A percentile compares a stretch with the other conserved stretches of the same genome.
These are phyloP conservation scores for Amorpha juglandis DNA, from an alignment of 2,888 invertebrate genomes.

Conservation along the genomic window DNA sequence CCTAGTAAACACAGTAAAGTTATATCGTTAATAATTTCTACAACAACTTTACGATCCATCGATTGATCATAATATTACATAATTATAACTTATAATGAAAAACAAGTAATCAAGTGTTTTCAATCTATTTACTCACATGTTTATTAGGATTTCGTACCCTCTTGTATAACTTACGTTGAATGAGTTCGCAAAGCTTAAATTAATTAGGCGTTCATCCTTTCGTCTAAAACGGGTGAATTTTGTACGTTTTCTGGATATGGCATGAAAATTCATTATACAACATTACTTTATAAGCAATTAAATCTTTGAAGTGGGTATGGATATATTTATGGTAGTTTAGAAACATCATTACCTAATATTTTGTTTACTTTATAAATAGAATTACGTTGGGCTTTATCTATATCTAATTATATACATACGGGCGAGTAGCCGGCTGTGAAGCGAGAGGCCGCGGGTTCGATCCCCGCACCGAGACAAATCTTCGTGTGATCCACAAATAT, in stretches of 20 bases:
- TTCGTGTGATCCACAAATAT: too few species aligned
- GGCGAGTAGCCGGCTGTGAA: too few species aligned
- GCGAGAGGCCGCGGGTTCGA: too few species aligned
- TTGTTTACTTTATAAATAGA: too few species aligned
- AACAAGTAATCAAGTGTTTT: neutral
- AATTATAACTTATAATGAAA: constrained; percentile 11
- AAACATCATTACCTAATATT: too few species aligned
- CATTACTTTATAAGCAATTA: constrained; percentile 14
- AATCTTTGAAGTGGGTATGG: constrained; percentile 21
- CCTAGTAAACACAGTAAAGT: too few species aligned
- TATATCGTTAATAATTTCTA: too few species aligned
- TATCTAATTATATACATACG: too few species aligned
- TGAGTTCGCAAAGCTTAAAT: constrained; percentile 48
- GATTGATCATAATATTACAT: neutral
- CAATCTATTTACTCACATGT: constrained; percentile 24
- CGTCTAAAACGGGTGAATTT: constrained; percentile 40
- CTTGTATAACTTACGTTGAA: constrained; percentile 42
- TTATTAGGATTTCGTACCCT: constrained; percentile 18
- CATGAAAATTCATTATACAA: constrained; percentile 21
- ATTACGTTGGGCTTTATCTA: too few species aligned
- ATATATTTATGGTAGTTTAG: neutral
- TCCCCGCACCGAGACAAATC: too few species aligned
- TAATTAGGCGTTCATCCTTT: constrained; percentile 49
- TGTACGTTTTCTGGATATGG: constrained; percentile 35
- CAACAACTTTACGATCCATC: too few species aligned